phyloP scores from a whole-genome alignment of 2,797 vertebrate species.

The Rachycentron canadum region DNA sequence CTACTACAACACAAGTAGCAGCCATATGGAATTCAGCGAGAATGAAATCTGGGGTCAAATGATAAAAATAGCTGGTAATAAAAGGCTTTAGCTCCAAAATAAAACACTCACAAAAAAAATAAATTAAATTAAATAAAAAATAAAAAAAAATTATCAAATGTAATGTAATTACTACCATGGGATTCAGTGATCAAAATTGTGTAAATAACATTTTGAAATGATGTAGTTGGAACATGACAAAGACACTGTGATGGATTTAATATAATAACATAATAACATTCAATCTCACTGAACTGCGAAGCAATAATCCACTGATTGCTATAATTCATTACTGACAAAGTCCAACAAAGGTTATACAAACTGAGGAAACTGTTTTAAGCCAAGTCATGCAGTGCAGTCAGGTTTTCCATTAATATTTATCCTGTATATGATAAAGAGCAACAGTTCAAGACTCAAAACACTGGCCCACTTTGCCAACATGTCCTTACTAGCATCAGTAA shows the following conservation, averaged over 20 bases:
- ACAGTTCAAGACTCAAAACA: constrained; percentile 4
- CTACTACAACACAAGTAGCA: background rate
- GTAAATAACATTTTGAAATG: constrained; percentile 24
- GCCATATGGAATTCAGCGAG: background rate
- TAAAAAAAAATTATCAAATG: background rate
- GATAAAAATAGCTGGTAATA: constrained; percentile 14
- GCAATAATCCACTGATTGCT: background rate
- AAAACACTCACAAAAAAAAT: background rate
- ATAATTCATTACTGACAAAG: background rate
- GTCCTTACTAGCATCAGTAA: background rate
- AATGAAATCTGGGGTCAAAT: background rate
- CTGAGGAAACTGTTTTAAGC: background rate
- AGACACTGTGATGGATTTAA: constrained; percentile 31
- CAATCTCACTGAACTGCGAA: background rate
- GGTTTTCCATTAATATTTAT: constrained; percentile 2
- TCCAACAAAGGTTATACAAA: constrained; percentile 6
- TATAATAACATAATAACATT: too few relatives aligned
- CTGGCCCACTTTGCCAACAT: background rate
- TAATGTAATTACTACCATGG: background rate
- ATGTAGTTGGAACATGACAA: constrained; percentile 45
- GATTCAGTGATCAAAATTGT: constrained; percentile 27
- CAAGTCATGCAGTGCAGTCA: background rate
- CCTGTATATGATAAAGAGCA: background rate
- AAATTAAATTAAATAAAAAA: background rate
- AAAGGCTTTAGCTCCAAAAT: constrained; percentile 11